phyloP scores from a whole-genome alignment of 2,797 vertebrate genomes.

The Periparus ater region DNA sequence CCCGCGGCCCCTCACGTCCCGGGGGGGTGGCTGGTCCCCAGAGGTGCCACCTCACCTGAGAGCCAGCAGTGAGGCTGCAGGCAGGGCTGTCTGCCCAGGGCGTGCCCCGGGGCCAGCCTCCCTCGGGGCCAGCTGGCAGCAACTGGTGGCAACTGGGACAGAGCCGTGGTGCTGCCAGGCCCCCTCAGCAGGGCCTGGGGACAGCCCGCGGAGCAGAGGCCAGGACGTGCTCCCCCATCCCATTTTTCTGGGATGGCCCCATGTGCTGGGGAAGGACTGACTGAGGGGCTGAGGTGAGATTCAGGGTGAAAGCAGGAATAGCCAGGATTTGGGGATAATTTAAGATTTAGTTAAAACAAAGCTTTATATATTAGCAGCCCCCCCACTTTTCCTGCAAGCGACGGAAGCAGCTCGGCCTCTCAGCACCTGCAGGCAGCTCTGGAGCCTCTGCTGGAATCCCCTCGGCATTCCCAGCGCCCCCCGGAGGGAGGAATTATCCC shows the following conservation, averaged over 20 bases:
- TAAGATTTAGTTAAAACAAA: not conserved
- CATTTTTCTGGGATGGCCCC: not conserved
- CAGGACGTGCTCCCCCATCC: fast-evolving
- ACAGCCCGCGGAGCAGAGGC: not conserved
- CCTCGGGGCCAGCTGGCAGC: not conserved
- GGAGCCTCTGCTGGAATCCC: not conserved
- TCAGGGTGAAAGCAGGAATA: not conserved
- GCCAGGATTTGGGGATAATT: not conserved
- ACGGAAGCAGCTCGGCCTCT: not conserved
- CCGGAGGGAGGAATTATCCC: not conserved
- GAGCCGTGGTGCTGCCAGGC: not conserved
- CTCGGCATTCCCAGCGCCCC: fast-evolving
- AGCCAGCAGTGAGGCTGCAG: fast-evolving
- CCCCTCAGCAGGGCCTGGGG: not conserved
- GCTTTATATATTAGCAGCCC: not conserved
- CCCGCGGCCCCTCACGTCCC: too few species aligned
- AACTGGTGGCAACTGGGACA: not conserved
- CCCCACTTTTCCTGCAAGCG: fast-evolving
- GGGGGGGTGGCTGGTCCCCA: not conserved
- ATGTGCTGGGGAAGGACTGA: fast-evolving
- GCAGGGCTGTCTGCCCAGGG: not conserved
- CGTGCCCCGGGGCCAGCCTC: fast-evolving
- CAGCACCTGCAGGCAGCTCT: not conserved
- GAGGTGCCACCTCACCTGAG: not conserved
- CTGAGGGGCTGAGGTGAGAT: not conserved